phyloP scores from a whole-genome alignment of 2,888 invertebrate genomes.

The Xanthostigma xanthostigma region DNA sequence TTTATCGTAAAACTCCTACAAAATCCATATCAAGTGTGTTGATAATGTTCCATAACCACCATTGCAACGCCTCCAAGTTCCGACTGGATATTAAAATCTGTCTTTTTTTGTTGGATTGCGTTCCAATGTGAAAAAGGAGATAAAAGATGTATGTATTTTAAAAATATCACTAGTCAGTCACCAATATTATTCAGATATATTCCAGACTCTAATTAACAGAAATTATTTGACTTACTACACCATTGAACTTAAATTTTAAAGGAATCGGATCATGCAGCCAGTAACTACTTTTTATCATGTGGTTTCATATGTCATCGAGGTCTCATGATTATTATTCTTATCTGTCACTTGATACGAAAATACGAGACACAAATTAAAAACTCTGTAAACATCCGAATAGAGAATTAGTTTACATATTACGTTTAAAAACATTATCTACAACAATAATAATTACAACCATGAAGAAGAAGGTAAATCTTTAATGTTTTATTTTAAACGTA shows the following conservation, averaged over 20 bases:
- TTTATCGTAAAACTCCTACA: slow-evolving; percentile 19
- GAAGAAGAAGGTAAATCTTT: slow-evolving; percentile 16
- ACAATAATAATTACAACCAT: slow-evolving; percentile 9
- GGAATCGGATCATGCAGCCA: no score
- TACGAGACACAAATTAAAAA: no score
- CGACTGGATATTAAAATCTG: background rate
- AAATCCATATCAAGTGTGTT: slow-evolving; percentile 22
- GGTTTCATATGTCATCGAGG: no score
- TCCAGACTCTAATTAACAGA: no score
- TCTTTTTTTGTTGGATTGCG: background rate
- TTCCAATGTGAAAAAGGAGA: background rate
- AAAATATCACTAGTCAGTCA: background rate
- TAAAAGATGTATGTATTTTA: background rate
- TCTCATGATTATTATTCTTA: no score
- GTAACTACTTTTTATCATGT: no score
- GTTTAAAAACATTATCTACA: background rate
- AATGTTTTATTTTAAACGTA: background rate
- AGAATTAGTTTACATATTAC: no score
- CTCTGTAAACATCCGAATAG: no score
- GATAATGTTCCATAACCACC: slow-evolving; percentile 10
- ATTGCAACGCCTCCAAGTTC: slow-evolving; percentile 2
- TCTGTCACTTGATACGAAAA: no score
- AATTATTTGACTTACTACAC: no score
- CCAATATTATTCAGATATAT: no score
- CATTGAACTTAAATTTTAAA: no score